Percentiles rank a stretch among this genome's conserved stretches.
Conservation (phyloP, 2,888 invertebrate genomes). For the Drosophila dives region DNA sequence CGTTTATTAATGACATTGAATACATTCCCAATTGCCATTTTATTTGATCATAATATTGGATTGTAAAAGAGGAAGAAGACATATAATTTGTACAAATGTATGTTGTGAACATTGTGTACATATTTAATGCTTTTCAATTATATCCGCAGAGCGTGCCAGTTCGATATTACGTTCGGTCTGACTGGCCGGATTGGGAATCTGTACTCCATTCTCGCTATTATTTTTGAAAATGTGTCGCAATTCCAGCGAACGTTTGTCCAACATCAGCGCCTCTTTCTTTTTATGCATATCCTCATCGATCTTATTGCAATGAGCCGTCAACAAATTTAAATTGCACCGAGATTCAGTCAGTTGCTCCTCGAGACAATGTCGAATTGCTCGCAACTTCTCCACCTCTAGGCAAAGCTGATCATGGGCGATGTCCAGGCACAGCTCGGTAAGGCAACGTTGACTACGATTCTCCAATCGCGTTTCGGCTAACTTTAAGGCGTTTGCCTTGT, state of each 20-base stretch:
- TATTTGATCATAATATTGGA: background rate
- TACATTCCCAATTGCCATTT: background rate
- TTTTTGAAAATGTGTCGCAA: constrained; percentile 5
- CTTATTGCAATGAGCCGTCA: constrained; percentile 89
- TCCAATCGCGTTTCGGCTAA: constrained; percentile 94
- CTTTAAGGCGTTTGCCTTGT: constrained; percentile 92
- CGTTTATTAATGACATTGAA: background rate
- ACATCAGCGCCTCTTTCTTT: constrained; percentile 91
- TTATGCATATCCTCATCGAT: constrained; percentile 89
- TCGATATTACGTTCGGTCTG: constrained; percentile 39
- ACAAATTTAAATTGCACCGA: constrained; percentile 89
- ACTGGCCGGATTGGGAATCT: constrained; percentile 20
- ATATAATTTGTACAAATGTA: background rate
- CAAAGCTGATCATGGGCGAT: constrained; percentile 90
- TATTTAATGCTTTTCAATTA: background rate
- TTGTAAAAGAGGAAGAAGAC: background rate
- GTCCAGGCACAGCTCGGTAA: constrained; percentile 91
- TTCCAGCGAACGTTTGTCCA: constrained; percentile 89
- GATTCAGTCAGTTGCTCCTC: constrained; percentile 89
- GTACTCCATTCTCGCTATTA: background rate
- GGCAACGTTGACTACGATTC: constrained; percentile 91
- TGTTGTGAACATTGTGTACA: too few relatives aligned
- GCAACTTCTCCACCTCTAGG: constrained; percentile 89
- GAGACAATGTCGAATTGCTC: constrained; percentile 88
- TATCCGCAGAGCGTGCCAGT: background rate